These are phyloP conservation scores for Pterobdella sp. DNA, from an alignment of 2,888 invertebrate genomes.

Conservation along the genomic window DNA sequence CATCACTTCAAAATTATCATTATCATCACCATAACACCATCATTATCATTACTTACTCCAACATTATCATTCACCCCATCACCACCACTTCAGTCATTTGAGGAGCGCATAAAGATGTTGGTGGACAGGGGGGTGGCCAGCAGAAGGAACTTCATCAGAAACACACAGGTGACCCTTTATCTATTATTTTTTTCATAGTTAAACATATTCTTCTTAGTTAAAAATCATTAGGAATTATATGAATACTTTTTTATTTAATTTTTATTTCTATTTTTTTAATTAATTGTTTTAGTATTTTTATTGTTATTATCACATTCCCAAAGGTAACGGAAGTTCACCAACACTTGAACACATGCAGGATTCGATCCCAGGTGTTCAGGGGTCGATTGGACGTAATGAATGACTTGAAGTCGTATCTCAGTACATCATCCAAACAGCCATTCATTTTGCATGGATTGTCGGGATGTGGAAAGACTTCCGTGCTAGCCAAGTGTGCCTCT, in stretches of 20 bases:
- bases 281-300: too few species aligned
- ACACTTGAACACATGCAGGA: constrained; percentile 36
- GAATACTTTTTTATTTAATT: too few species aligned
- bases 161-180: constrained; percentile 30
- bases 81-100: constrained; percentile 32
- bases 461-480: constrained; percentile 40
- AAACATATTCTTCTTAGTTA: too few species aligned
- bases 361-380: constrained; percentile 35
- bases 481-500: constrained; percentile 39
- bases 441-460: constrained; percentile 38
- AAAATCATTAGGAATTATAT: too few species aligned
- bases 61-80: too few species aligned
- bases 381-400: constrained; percentile 35
- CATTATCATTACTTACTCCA: too few species aligned
- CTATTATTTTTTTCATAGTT: too few species aligned
- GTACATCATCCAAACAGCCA: constrained; percentile 28
- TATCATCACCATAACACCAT: too few species aligned
- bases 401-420: constrained; percentile 32
- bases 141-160: constrained; percentile 27
- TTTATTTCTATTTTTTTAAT: too few species aligned
- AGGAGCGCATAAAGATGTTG: constrained; percentile 31
- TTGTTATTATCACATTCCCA: constrained; percentile 25
- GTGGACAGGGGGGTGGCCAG: constrained; percentile 35
- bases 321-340: constrained; percentile 37
- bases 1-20: too few species aligned